A percentile compares a stretch with the other conserved stretches of the same genome.
Conservation (phyloP, 2,113 vertebrate species). For the Parus major region DNA sequence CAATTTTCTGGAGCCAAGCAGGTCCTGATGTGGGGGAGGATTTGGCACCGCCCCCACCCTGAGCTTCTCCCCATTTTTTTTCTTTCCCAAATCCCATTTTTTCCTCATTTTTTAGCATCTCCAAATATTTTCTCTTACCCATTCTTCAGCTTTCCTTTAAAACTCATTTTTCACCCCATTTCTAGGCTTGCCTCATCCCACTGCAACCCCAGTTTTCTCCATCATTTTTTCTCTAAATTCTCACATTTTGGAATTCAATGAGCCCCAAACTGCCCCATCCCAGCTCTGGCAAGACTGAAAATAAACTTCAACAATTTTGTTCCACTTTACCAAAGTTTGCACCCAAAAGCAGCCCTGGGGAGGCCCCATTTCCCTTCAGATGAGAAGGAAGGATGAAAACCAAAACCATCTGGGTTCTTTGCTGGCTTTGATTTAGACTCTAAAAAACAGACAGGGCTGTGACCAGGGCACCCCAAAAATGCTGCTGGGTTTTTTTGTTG, state of each 20-base stretch:
- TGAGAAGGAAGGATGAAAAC: neutral
- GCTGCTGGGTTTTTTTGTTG: neutral
- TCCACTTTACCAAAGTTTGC: neutral
- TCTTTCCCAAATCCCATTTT: neutral
- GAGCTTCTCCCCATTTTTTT: neutral
- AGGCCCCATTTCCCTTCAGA: neutral
- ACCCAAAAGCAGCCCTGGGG: neutral
- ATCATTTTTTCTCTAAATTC: neutral
- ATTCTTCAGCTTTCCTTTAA: neutral
- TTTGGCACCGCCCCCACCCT: rapidly evolving
- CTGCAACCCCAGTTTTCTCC: neutral
- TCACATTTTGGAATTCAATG: neutral
- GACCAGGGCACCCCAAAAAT: neutral
- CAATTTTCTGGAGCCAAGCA: neutral
- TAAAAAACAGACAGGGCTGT: rapidly evolving
- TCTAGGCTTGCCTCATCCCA: rapidly evolving
- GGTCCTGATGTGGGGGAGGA: neutral
- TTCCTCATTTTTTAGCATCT: neutral
- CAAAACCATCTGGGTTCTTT: neutral
- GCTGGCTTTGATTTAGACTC: neutral
- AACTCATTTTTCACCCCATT: neutral
- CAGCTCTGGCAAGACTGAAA: rapidly evolving
- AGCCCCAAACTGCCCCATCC: rapidly evolving
- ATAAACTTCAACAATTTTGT: neutral
- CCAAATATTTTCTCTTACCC: neutral